phyloP scores from a whole-genome alignment of 2,797 vertebrate genomes.

The Galaxias olidus region DNA sequence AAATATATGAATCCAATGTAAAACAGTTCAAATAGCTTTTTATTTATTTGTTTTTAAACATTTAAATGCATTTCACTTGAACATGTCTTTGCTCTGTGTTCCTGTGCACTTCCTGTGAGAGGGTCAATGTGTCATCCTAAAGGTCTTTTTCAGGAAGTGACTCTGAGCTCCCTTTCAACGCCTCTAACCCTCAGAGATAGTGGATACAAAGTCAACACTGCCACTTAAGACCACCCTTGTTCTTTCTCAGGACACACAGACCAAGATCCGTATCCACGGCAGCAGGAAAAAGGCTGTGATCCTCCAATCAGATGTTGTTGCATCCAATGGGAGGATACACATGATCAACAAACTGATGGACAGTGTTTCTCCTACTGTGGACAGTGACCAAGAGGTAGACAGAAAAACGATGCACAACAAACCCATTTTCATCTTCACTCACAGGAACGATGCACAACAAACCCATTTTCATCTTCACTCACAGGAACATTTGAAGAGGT shows the following conservation, averaged over 20 bases:
- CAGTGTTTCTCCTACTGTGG: constrained; percentile 72
- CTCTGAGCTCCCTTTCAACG: constrained; percentile 2
- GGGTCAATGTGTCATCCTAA: not conserved
- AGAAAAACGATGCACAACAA: too few species aligned
- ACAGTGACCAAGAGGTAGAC: constrained; percentile 79
- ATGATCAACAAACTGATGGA: constrained; percentile 87
- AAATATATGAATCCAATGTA: too few species aligned
- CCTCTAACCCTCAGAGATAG: not conserved
- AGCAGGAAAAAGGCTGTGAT: constrained; percentile 78
- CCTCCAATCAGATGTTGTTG: constrained; percentile 79
- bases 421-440: too few species aligned
- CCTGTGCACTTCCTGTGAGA: constrained; percentile 7
- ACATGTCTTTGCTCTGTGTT: constrained; percentile 9
- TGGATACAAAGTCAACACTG: not conserved
- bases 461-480: too few species aligned
- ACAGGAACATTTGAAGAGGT: too few species aligned
- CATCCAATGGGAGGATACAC: constrained; percentile 91
- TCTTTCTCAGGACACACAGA: constrained; percentile 69
- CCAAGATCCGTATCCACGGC: constrained; percentile 82
- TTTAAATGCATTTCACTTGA: constrained; percentile 4
- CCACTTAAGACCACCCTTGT: not conserved
- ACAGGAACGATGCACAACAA: not conserved
- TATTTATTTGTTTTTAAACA: too few species aligned
- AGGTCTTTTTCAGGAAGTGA: not conserved
- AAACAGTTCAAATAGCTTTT: too few species aligned